Conservation (phyloP, 2,797 vertebrate genomes). For the Propithecus deckenii region DNA sequence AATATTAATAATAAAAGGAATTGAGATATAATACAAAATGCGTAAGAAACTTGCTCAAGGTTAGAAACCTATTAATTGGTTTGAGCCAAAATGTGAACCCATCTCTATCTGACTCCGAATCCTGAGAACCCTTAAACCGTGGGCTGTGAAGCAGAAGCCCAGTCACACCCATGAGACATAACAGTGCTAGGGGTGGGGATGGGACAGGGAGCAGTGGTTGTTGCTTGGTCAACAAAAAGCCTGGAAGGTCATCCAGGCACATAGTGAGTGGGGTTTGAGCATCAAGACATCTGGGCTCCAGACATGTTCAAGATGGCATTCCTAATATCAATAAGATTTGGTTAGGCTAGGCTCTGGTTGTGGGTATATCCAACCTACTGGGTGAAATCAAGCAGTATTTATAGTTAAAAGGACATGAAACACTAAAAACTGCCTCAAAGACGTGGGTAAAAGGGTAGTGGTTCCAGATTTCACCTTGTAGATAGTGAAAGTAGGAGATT, state of each 20-base stretch:
- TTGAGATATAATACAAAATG: background rate
- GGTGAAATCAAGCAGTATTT: background rate
- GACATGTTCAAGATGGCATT: background rate
- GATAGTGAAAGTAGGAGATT: background rate
- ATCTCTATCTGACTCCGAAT: background rate
- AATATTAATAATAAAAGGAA: constrained; percentile 39
- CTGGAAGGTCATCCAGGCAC: background rate
- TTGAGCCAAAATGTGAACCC: background rate
- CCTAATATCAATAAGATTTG: background rate
- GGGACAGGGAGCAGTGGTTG: background rate
- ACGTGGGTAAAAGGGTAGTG: background rate
- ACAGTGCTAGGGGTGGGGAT: background rate
- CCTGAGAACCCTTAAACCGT: background rate
- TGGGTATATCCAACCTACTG: background rate
- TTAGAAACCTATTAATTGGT: background rate
- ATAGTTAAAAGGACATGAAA: background rate
- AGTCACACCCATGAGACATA: background rate
- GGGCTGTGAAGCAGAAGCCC: background rate
- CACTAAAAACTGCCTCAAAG: background rate
- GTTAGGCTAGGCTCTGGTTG: background rate
- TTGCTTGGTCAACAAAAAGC: background rate
- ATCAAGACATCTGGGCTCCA: background rate
- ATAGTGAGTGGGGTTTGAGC: background rate
- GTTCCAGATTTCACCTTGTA: background rate
- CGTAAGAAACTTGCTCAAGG: background rate